Evolutionary conservation across 2,797 vertebrate species (phyloP).

Genomic region (Alca torda): DNA sequence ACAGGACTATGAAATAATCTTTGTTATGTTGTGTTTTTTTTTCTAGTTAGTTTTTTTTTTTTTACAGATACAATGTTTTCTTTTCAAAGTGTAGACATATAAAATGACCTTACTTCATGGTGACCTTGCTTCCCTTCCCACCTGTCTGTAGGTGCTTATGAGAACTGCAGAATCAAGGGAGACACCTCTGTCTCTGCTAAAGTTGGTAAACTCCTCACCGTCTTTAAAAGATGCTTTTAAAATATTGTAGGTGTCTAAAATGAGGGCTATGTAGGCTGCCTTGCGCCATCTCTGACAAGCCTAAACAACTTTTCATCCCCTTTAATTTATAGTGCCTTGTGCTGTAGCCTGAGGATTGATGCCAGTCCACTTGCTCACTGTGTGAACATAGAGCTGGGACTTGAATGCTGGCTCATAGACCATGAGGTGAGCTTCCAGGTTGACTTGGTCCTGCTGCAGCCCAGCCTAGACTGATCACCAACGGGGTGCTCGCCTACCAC

Average conservation of each 20-base stretch:
- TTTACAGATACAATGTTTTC: background rate
- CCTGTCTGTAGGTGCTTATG: background rate
- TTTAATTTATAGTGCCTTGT: background rate
- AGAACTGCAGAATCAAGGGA: background rate
- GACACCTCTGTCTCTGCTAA: background rate
- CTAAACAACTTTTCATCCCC: background rate
- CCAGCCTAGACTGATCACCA: background rate
- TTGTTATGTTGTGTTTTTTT: background rate
- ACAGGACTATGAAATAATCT: background rate
- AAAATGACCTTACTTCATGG: background rate
- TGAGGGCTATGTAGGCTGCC: background rate
- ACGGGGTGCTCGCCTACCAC: accelerated
- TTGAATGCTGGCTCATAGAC: background rate
- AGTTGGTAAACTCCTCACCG: background rate
- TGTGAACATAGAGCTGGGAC: background rate
- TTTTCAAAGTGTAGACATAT: background rate
- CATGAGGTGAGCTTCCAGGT: background rate
- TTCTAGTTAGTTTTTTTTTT: background rate
- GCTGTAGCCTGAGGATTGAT: background rate
- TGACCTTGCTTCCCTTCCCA: background rate
- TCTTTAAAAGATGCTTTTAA: background rate
- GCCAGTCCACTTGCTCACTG: background rate
- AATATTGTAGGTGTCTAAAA: background rate
- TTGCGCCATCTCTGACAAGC: background rate
- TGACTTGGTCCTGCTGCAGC: background rate